These are phyloP conservation scores for Blastobasis lacticolella DNA, from an alignment of 2,888 invertebrate genomes.

Conservation along the genomic window DNA sequence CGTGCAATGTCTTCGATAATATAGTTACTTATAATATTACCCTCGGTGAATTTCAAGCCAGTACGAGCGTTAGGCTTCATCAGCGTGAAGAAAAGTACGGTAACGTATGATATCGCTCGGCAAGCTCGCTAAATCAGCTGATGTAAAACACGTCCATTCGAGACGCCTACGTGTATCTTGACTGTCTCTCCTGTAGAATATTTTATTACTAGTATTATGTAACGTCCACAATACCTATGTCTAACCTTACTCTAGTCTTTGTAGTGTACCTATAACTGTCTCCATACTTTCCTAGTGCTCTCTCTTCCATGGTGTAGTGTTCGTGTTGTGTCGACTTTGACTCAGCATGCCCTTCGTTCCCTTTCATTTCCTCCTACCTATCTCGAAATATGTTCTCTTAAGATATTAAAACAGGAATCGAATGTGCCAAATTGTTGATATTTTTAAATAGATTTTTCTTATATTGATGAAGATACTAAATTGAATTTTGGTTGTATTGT, in stretches of 20 bases:
- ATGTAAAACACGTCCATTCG: neutral
- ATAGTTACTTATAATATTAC: too few species aligned
- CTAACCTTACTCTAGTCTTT: slow-evolving; percentile 40
- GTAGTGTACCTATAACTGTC: slow-evolving; percentile 37
- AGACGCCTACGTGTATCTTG: neutral
- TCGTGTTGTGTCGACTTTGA: neutral
- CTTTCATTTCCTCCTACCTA: neutral
- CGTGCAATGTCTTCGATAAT: too few species aligned
- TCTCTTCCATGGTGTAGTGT: slow-evolving; percentile 12
- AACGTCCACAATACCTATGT: slow-evolving; percentile 11
- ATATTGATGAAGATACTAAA: slow-evolving; percentile 31
- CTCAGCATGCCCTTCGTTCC: neutral
- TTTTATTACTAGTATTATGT: slow-evolving; percentile 8
- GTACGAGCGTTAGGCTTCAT: too few species aligned
- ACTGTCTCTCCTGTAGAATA: slow-evolving; percentile 3
- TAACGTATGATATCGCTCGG: neutral
- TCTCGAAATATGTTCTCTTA: neutral
- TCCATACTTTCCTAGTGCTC: slow-evolving; percentile 16
- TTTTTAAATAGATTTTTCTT: slow-evolving; percentile 45
- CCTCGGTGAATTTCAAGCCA: too few species aligned
- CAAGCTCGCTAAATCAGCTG: too few species aligned
- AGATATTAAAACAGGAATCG: slow-evolving; percentile 43
- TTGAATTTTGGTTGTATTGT: slow-evolving; percentile 28
- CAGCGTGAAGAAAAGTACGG: neutral
- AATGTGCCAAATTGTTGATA: slow-evolving; percentile 70